These are phyloP conservation scores for Halocynthia roretzi DNA, from an alignment of 23 tunicate species.

Conservation along the genomic window DNA sequence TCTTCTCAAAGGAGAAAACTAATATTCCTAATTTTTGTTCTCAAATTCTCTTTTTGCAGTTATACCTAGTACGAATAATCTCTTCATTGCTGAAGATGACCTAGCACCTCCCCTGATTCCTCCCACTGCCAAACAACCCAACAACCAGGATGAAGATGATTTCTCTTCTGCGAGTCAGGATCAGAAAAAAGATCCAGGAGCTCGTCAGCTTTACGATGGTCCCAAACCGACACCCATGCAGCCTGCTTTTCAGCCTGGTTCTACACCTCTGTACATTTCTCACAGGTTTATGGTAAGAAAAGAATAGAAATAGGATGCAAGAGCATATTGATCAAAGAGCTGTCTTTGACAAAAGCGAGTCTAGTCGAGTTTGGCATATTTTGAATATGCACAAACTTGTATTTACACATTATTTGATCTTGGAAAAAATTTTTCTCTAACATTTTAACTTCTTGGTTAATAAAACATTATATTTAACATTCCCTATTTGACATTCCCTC, in stretches of 20 bases:
- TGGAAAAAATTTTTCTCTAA: no score
- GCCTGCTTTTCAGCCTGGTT: constrained; percentile 68
- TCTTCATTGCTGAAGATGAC: constrained; percentile 29
- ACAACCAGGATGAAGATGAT: constrained; percentile 33
- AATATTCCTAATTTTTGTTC: no score
- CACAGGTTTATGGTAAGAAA: constrained; percentile 68
- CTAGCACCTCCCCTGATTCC: constrained; percentile 41
- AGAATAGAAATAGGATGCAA: background rate
- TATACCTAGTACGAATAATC: constrained; percentile 19
- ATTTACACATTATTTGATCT: no score
- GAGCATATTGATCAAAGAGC: no score
- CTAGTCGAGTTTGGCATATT: no score
- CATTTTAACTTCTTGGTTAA: no score
- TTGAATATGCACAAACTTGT: no score
- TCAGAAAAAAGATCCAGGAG: background rate
- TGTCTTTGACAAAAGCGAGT: no score
- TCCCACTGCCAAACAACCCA: constrained; percentile 12
- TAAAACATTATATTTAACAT: no score
- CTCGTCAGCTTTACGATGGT: constrained; percentile 2
- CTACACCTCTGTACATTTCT: constrained; percentile 66
- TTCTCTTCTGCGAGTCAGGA: constrained; percentile 29
- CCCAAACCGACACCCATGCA: constrained; percentile 53
- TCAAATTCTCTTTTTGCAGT: background rate
- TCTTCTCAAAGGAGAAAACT: no score
- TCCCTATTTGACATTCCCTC: no score